These are phyloP conservation scores for Heliconius erato DNA, from an alignment of 2,888 invertebrate genomes.

Conservation along the genomic window DNA sequence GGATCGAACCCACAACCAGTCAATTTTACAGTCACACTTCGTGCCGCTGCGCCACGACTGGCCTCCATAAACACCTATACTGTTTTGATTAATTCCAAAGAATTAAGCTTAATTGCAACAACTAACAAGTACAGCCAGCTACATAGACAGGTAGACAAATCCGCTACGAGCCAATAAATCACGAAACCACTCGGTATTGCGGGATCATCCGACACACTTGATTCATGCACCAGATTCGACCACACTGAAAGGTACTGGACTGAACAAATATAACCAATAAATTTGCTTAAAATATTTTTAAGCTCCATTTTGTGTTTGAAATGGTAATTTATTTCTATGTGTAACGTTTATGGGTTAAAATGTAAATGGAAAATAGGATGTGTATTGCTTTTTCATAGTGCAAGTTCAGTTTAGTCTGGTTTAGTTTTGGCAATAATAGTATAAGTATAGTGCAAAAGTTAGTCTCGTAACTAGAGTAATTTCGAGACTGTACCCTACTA, in stretches of 20 bases:
- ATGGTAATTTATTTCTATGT: background rate
- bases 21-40: too few relatives aligned
- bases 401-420: background rate
- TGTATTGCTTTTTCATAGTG: background rate
- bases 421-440: background rate
- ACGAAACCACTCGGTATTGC: slow-evolving; percentile 73
- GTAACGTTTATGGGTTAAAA: background rate
- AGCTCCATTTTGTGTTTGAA: slow-evolving; percentile 1
- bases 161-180: slow-evolving; percentile 75
- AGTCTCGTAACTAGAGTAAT: background rate
- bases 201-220: slow-evolving; percentile 70
- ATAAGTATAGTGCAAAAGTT: background rate
- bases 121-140: slow-evolving; percentile 22
- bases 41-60: too few relatives aligned
- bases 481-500: background rate
- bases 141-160: slow-evolving; percentile 74
- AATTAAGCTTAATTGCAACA: background rate
- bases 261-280: slow-evolving; percentile 28
- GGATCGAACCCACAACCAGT: too few relatives aligned
- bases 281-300: slow-evolving; percentile 19
- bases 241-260: slow-evolving; percentile 47
- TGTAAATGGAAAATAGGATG: background rate
- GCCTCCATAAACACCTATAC: background rate
- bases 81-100: background rate
- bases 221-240: slow-evolving; percentile 73